Base-by-base conservation (phyloP, 2,888 invertebrate species). In the Tribolium freemani region DNA sequence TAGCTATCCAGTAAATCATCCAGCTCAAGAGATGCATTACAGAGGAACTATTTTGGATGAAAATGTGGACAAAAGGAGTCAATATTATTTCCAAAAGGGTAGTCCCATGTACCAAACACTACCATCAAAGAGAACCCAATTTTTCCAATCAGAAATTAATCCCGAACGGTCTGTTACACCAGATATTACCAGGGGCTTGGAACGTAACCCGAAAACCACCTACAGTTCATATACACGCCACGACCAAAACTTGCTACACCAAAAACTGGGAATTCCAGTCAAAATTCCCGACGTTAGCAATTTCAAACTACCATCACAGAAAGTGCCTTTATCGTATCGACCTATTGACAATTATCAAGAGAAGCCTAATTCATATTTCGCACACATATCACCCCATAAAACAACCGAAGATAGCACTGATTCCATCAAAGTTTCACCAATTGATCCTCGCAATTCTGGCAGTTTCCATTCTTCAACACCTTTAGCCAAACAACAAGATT, bases 391-490 rank as follows among this genome's bases (percentile, higher is more conserved):
- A 16, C 70, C 73, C 1, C 46, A 31, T 11, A 67, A 67, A 57
- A 68, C 67, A 10, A 10, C 63, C 20, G 75, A 77, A 10, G 75
- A 75, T 38, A 57, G 70, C 2, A 75, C 87, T 61, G 88, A 89
- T 64, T 88, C 89, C 0, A 86, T 90, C 10, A 89, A 87, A 84
- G 90, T 92, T 83, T 93, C 93, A 50, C 93, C 93, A 5, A 92
- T 92, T 76, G 92, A 92, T 84, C 92, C 92, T 3, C 86, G 91
- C 73, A 88, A 88, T 77, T 84, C 88, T 5, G 89, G 88, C 9
- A 86, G 89, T 21, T 92, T 93, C 78, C 90, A 91, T 83, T 91
- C 93, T 21, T 93, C 93, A 8, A 93, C 93, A 11, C 93, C 93
- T 6, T 90, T 91, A 0, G 74, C 81, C 13, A 84, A 82, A 75